Base-by-base conservation (phyloP, 2,113 vertebrate species). In the Lamprologus tigripictilis region DNA sequence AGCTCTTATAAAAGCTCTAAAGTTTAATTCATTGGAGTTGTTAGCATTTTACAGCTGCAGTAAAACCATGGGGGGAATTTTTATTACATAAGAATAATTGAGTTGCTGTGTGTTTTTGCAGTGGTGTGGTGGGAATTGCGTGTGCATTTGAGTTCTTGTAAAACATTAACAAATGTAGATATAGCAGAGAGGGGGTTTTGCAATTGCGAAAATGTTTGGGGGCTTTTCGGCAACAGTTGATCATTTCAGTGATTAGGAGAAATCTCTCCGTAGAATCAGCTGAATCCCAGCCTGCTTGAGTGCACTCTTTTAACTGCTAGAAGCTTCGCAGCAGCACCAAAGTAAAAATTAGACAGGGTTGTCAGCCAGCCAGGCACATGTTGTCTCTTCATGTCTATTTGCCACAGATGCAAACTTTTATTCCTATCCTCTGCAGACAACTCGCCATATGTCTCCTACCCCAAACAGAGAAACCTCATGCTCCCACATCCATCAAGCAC, bases 1-100 rank as follows among this genome's bases (percentile, higher is more conserved):
- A 47, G 16, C 42, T 87, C 23, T 58, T 88, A 71, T 83, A 92
- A 83, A 90, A 51, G 61, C 87, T 61, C 23, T 73, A 35, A 90
- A 84, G 85, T 92, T 85, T 35, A 90, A 92, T 92, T 93, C 86
- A 90, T 82, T 63, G 17, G 11, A 19, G 82, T 82, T 87, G 87
- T 92, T 94, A 82, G 83, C 5, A 53, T 88, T 94, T 92, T 81
- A 90, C 81, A 81, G 87, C 85, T 5, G 71, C 92, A 81, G 81
- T 92, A 91, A 90, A 91, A 76, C 66, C 9, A 21, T 11, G 28
- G 63, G 86, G 87, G 82, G 83, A 93, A 86, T 89, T 83, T 91
- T 92, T 82, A 81, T 89, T 79, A 68, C 63, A 42, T n/a, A 53
- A 33, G 13, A 83, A 40, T 88, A 71, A 89, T 81, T 17, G 68